These are phyloP conservation scores for Bombus affinis DNA, from an alignment of 1,140 invertebrate species.

Conservation along the genomic window DNA sequence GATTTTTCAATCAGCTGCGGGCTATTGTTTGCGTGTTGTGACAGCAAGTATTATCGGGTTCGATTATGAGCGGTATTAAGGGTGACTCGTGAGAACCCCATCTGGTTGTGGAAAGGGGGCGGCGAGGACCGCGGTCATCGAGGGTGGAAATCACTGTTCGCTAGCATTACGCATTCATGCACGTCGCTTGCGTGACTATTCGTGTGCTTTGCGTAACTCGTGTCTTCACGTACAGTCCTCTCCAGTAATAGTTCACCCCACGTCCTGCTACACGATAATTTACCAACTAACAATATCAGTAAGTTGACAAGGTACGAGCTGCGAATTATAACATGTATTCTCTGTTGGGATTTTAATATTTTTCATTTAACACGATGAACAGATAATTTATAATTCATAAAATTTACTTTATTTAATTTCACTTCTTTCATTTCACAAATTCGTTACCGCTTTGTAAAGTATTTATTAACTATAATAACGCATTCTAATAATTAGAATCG, in stretches of 20 bases:
- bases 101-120: conserved; percentile 68
- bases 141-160: conserved; percentile 80
- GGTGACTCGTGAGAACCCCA: conserved; percentile 79
- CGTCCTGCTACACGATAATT: no score
- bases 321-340: no score
- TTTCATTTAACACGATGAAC: background rate
- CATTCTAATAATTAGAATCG: background rate
- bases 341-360: background rate
- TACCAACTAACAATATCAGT: background rate
- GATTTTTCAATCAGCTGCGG: conserved; percentile 63
- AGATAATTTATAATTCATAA: background rate
- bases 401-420: background rate
- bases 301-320: background rate
- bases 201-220: conserved; percentile 41
- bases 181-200: conserved; percentile 75
- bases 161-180: conserved; percentile 77
- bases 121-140: conserved; percentile 68
- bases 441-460: background rate
- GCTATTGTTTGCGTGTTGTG: conserved; percentile 67
- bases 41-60: conserved; percentile 66
- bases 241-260: background rate
- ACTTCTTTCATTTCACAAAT: background rate
- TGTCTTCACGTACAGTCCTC: conserved; percentile 27
- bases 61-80: conserved; percentile 73
- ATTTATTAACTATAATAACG: background rate